Evolutionary conservation across 1,140 invertebrate genomes (phyloP), one percentile per base, ranked within the genome.

Genomic region (Heliconius hermathena): DNA sequence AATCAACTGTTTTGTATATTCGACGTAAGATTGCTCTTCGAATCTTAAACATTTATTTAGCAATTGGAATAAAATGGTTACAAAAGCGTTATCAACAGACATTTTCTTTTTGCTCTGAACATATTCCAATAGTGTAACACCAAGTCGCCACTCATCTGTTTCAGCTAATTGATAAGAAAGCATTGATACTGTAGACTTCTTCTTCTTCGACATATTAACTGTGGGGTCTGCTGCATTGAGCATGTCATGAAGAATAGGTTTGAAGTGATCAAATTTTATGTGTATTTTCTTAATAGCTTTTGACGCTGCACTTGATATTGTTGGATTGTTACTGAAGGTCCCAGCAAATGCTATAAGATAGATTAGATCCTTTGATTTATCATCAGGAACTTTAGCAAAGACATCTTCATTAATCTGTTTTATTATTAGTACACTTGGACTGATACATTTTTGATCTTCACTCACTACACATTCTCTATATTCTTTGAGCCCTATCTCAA

Each of bases 1-100:
- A 29, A 98, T 95, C 16, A 99, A 90, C 87, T 99, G 98, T 91
- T 99, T 99, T 0, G 97, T 96, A 88, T 99, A 99, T 90, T 99
- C 98, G 1, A 98, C 96, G n/a, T 96, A 96, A 29, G 96, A 96
- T 84, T 98, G 97, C 84, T 98, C 97, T 84, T 98, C 97, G 79
- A 98, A 96, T 77, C 96, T 95, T 78, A 98, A 95, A 87, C 97
- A 98, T 83, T 96, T 96, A 82, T 97, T 96, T 9, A 99, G 89
- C n/a, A 99, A 88, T 75, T 97, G 96, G 85, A 99, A 98, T 6
- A 98, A 90, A n/a, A 96, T 84, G 1, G 96, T 96, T 9, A 98
- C 94, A 5, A 99, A 94, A 1, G 95, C 76, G 38, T 96, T 95
- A 82, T 97, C 96, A 0, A 96, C 88, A 2, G 95, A 93, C 80